Evolutionary conservation across 1,140 invertebrate species (phyloP), one percentile per base, ranked within the genome.

Genomic region (Drosophila kohkoa): DNA sequence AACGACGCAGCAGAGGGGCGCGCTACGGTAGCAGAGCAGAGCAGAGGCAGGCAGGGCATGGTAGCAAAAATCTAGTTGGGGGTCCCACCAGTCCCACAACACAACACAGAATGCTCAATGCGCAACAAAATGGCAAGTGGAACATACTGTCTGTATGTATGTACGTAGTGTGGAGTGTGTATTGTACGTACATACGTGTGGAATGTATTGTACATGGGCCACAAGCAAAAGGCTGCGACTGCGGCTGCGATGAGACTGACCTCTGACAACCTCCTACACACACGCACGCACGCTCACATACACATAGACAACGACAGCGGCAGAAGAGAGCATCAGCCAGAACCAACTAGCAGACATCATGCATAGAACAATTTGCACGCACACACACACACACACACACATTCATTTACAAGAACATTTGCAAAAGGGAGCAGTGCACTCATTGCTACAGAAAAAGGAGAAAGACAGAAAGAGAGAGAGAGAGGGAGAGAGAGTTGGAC

Each of bases 221-320:
- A 25, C 20, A 75, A 73, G 54, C 54, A 57, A 57, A 49, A 54
- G 32, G 46, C 46, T 48, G 46, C 46, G 46, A 48, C 13, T 43
- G 41, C 35, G 49, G 81, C 81, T 85, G 82, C 77, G 76, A 88
- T 88, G 85, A 88, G 85, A 88, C 85, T 90, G 85, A 88, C 85
- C 85, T 88, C 85, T 88, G 85, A 88, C 85, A 88, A 88, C 85
- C 85, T 90, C 85, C 85, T 89, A 88, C 85, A 90, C 75, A 76
- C 16, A 77, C 51, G 71, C 59, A 52, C 52, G 59, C 62, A 69
- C 30, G 58, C 38, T 30, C 43, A 28, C 25, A 54, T 10, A 55
- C 57, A 69, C 35, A 49, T 13, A 62, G 15, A 57, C 1, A 62
- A 6, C 43, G 10, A 20, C 35, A 71, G 49, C 51, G 48, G 66